phyloP scores from a whole-genome alignment of 2,113 vertebrate genomes.

The Chrysochloris asiatica region DNA sequence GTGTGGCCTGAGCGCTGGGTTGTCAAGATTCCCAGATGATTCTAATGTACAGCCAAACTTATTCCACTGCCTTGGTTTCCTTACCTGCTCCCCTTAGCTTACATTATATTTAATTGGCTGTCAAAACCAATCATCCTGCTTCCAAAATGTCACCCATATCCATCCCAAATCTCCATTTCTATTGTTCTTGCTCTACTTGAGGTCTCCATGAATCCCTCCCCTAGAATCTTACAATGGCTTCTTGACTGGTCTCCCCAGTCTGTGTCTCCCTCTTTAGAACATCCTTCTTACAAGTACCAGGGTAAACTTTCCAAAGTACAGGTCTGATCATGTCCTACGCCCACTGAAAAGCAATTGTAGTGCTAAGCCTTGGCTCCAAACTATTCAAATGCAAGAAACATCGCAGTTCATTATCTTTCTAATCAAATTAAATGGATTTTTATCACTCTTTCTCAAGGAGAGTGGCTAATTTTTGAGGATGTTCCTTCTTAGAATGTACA shows the following conservation, averaged over 20 bases:
- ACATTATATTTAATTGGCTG: constrained; percentile 16
- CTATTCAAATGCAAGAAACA: constrained; percentile 24
- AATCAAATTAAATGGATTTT: constrained; percentile 52
- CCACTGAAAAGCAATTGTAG: background rate
- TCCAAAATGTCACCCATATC: background rate
- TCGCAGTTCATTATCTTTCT: constrained; percentile 11
- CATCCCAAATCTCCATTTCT: background rate
- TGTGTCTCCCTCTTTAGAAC: background rate
- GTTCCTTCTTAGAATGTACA: constrained; percentile 42
- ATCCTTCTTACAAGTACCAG: background rate
- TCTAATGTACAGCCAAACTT: background rate
- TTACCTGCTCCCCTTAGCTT: background rate
- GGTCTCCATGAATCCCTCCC: background rate
- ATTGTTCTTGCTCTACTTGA: background rate
- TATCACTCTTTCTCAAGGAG: background rate
- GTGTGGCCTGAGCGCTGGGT: background rate
- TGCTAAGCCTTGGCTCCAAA: background rate
- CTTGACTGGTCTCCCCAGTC: background rate
- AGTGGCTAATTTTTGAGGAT: background rate
- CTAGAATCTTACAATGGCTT: background rate
- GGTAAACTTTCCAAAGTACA: constrained; percentile 42
- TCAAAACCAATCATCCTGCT: background rate
- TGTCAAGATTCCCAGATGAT: background rate
- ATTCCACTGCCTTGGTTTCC: background rate
- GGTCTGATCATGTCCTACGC: constrained; percentile 27